Percentiles rank a stretch among this genome's conserved stretches.
These are phyloP conservation scores for Ploceus nigricollis DNA, from an alignment of 2,113 vertebrate species.

Conservation along the genomic window DNA sequence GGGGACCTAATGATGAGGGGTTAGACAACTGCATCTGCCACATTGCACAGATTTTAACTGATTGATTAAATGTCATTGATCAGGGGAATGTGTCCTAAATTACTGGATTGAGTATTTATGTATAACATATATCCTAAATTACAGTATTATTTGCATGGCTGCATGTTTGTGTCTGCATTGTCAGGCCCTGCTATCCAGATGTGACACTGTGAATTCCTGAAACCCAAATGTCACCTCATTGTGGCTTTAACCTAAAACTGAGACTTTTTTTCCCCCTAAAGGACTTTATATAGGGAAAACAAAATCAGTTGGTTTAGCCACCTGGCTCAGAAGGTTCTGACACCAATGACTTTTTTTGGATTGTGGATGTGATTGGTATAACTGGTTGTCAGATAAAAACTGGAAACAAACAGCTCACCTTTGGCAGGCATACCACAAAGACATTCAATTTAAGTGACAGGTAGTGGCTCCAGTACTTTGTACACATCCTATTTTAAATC, in stretches of 20 bases:
- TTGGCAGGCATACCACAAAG: fast-evolving
- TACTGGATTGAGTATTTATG: background rate
- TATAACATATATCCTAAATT: background rate
- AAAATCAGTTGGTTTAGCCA: background rate
- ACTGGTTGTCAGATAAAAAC: background rate
- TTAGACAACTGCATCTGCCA: background rate
- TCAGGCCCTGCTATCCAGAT: background rate
- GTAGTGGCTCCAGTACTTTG: background rate
- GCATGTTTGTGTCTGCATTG: background rate
- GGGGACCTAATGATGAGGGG: background rate
- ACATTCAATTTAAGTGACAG: background rate
- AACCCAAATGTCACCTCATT: background rate
- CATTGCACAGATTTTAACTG: background rate
- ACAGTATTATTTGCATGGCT: background rate
- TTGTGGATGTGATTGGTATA: background rate
- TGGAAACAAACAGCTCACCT: background rate
- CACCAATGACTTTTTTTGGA: background rate
- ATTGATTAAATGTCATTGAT: background rate
- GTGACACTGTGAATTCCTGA: background rate
- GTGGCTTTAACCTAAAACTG: background rate
- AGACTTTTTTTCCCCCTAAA: background rate
- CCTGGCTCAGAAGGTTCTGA: background rate
- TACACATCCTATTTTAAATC: background rate
- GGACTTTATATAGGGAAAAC: background rate
- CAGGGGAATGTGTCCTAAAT: background rate